Conservation (phyloP, 2,888 invertebrate species). For the Xylota sylvarum region DNA sequence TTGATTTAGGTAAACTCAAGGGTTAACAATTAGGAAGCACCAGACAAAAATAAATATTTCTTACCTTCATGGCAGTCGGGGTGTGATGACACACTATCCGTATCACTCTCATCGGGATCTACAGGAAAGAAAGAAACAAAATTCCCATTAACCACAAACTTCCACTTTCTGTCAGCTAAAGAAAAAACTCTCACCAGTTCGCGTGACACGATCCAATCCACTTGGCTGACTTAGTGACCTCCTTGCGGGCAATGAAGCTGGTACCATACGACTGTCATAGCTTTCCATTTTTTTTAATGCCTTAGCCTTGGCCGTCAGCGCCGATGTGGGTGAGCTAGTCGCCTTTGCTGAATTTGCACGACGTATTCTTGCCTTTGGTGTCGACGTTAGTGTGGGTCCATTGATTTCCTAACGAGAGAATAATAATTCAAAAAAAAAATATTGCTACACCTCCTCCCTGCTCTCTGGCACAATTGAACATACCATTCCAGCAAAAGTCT, state of each 20-base stretch:
- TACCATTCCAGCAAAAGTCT: constrained; percentile 80
- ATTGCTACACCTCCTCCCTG: not conserved
- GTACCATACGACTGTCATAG: constrained; percentile 79
- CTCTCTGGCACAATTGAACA: too few relatives aligned
- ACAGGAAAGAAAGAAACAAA: constrained; percentile 38
- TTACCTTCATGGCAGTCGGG: constrained; percentile 82
- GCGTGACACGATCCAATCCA: constrained; percentile 81
- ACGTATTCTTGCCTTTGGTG: constrained; percentile 80
- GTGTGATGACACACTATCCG: constrained; percentile 84
- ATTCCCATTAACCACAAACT: constrained; percentile 13
- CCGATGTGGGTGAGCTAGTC: constrained; percentile 71
- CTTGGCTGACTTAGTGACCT: constrained; percentile 90
- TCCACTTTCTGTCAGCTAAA: not conserved
- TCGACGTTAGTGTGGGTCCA: constrained; percentile 78
- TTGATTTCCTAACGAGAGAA: constrained; percentile 63
- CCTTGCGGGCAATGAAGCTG: constrained; percentile 81
- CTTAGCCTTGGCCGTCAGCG: constrained; percentile 79
- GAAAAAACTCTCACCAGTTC: constrained; percentile 60
- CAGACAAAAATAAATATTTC: constrained; percentile 22
- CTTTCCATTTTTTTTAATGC: constrained; percentile 81
- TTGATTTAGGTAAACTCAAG: not conserved
- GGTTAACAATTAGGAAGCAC: not conserved
- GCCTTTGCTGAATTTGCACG: constrained; percentile 84
- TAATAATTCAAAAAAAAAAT: constrained; percentile 13
- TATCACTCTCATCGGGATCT: constrained; percentile 84